phyloP scores from a whole-genome alignment of 2,888 invertebrate species.

The Stomorhina lunata region DNA sequence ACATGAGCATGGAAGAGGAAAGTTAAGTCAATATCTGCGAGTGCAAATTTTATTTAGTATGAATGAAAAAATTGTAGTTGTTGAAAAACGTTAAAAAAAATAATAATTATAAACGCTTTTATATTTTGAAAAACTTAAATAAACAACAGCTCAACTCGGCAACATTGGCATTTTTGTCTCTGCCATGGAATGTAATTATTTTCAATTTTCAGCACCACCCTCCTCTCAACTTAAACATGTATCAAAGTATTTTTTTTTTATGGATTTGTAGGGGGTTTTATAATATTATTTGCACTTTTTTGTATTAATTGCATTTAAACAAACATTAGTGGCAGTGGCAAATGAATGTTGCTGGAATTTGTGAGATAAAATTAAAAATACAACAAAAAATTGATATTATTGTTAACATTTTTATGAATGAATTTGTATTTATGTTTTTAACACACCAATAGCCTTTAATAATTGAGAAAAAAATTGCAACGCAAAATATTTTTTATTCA shows the following conservation, averaged over 20 bases:
- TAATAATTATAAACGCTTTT: slow-evolving; percentile 28
- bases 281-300: slow-evolving; percentile 2
- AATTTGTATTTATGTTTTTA: slow-evolving; percentile 32
- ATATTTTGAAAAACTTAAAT: slow-evolving; percentile 24
- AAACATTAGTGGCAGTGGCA: slow-evolving; percentile 26
- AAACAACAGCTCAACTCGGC: slow-evolving; percentile 32
- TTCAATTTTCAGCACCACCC: neutral
- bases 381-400: neutral
- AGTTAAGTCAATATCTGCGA: slow-evolving; percentile 57
- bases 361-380: slow-evolving; percentile 40
- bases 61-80: slow-evolving; percentile 34
- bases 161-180: slow-evolving; percentile 5
- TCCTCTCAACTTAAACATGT: neutral
- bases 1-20: neutral
- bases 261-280: neutral
- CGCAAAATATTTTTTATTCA: neutral
- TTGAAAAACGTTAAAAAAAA: slow-evolving; percentile 44
- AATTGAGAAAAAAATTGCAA: neutral
- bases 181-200: slow-evolving; percentile 33
- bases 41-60: too few species aligned
- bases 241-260: too few species aligned
- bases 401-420: slow-evolving; percentile 55
- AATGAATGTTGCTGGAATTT: slow-evolving; percentile 20
- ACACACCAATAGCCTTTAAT: neutral
- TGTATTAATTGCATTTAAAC: slow-evolving; percentile 48